Conservation (phyloP, 2,113 vertebrate species). For the Gorsachius goisagi region DNA sequence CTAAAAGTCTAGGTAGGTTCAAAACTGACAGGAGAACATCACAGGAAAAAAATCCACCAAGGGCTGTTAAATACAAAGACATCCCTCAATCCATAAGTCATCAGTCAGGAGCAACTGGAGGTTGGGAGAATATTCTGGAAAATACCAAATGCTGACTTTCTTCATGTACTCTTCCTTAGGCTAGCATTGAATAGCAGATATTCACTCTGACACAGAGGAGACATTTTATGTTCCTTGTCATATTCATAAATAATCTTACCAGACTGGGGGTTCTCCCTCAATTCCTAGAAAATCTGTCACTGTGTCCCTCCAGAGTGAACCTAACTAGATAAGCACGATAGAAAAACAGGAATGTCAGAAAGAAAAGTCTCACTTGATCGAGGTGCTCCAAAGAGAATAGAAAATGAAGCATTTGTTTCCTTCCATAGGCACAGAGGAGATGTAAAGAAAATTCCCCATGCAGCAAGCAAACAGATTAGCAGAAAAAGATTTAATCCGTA, state of each 20-base stretch:
- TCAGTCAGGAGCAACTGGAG: neutral
- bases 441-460: neutral
- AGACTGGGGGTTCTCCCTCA: neutral
- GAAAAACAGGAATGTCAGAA: neutral
- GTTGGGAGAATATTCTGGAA: neutral
- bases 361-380: neutral
- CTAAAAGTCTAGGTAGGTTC: neutral
- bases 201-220: neutral
- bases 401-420: neutral
- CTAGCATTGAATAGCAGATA: neutral
- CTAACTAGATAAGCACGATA: neutral
- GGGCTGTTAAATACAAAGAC: neutral
- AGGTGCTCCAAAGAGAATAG: neutral
- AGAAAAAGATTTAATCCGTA: neutral
- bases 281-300: neutral
- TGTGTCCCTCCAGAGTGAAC: neutral
- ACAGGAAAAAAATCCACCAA: neutral
- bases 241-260: neutral
- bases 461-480: neutral
- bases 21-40: neutral
- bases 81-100: rapidly evolving
- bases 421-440: neutral
- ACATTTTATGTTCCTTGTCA: neutral
- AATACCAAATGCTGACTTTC: neutral
- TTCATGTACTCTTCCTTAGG: neutral